Base-by-base conservation (phyloP, 2,888 invertebrate genomes). In the Parnassius mnemosyne region DNA sequence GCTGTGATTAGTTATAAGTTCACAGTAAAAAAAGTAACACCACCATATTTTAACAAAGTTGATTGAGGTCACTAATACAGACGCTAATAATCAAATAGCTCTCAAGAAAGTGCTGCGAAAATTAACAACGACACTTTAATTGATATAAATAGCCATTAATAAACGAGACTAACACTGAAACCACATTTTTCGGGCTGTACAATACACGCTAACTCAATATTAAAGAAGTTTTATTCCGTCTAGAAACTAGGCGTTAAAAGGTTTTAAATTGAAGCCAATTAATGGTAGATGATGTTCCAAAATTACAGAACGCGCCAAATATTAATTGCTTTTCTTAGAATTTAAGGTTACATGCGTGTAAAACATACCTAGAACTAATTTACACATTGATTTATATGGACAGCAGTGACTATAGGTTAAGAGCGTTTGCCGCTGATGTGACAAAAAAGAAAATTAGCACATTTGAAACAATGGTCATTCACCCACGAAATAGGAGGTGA, bases 81-180 rank as follows among this genome's bases (percentile, higher is more conserved):
- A 34, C 34, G 34, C 34, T 49, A 49, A 16, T 43, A 25, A 50
- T 34, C 16, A 25, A 50, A 57, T 50, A 62, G 53, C 57, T 57
- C 85, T 81, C 87, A 87, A 83, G 84, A 83, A 78, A 76, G 76
- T 78, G 73, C 70, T 74, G 80, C 82, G 76, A 83, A 85, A 84
- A 85, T 86, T 85, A 84, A 80, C 79, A 78, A 83, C 79, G 83
- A 77, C 80, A 74, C 79, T 85, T 87, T 85, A 88, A 90, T 90
- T 89, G 86, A 84, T 80, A 85, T 75, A 81, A 84, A 87, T 81
- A 77, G 81, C 77, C 69, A 67, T 66, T 71, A 72, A 73, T 71
- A 67, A 68, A 66, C 67, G 71, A 74, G 73, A 72, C 68, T 73
- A 68, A 60, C 55, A 65, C 60, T 66, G 61, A 69, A 66, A 65